Evolutionary conservation across 2,113 vertebrate species (phyloP), one percentile per base, ranked within the genome.

Genomic region (Odocoileus virginianus): DNA sequence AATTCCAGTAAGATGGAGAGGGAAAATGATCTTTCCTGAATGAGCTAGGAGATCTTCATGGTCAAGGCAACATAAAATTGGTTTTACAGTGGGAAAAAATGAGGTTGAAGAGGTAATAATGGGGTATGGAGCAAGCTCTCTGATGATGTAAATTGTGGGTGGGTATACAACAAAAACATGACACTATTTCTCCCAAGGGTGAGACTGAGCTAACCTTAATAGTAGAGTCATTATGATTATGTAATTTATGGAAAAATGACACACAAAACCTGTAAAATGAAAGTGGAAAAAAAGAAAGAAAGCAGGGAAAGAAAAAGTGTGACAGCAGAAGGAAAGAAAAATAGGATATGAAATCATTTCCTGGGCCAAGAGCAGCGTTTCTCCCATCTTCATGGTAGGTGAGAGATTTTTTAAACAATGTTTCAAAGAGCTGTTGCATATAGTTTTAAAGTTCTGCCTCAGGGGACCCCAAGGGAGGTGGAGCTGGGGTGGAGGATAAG

Each of bases 341-440:
- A 81, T 19, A 33, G 23, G 52, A 64, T 87, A 61, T 55, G 36
- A 95, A 50, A 64, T 84, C 40, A 91, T 71, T 91, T 92, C 23
- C 78, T 93, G 52, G 43, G 19, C 52, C 87, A 76, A 84, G 89
- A 23, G 36, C 33, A 94, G 55, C 6, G 2, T 83, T 76, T 61
- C 21, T 23, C 67, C 40, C 36, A 64, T 78, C 86, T 55, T 89
- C 45, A 7, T 19, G 40, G 61, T 40, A 60, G 54, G 67, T 19
- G 50, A 97, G 15, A 2, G 6, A 76, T 33, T 74, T 95, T 89
- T 91, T 82, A 95, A 93, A 74, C 57, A 67, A 30, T 40, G 7
- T 87, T 76, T 93, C 78, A 95, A 98, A 79, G 28, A 95, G 33
- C 61, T 85, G 61, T 87, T 89, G 96, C 82, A 79, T 6, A 33